Conservation (phyloP, 2,888 invertebrate species). For the Dyspetes luteomarginatus region DNA sequence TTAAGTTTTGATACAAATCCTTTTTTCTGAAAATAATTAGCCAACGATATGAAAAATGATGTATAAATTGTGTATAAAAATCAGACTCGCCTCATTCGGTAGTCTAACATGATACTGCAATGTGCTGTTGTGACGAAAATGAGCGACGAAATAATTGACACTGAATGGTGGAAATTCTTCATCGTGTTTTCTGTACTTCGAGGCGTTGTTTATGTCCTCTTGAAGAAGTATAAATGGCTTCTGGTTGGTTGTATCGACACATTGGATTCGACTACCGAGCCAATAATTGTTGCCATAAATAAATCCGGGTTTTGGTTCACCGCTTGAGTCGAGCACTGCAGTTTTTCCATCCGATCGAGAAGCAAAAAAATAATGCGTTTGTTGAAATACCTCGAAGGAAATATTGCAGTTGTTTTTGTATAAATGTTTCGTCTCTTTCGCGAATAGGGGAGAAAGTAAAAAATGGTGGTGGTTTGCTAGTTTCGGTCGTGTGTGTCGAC, state of each 20-base stretch:
- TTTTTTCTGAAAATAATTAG: too few species aligned
- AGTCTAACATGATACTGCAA: slow-evolving; percentile 81
- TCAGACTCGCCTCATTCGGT: slow-evolving; percentile 81
- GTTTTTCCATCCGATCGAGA: slow-evolving; percentile 13
- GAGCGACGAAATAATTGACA: slow-evolving; percentile 81
- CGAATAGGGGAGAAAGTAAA: slow-evolving; percentile 5
- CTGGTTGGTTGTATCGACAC: slow-evolving; percentile 81
- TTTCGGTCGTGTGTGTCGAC: slow-evolving; percentile 13
- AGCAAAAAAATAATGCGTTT: slow-evolving; percentile 15
- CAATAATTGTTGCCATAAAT: slow-evolving; percentile 86
- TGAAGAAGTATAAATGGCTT: slow-evolving; percentile 74
- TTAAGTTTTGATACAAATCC: too few species aligned
- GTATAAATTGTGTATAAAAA: not conserved
- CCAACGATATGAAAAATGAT: not conserved
- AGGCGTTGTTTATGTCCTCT: slow-evolving; percentile 72
- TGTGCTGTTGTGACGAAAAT: slow-evolving; percentile 83
- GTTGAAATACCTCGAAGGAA: slow-evolving; percentile 7
- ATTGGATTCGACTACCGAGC: slow-evolving; percentile 85
- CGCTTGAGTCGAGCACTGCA: slow-evolving; percentile 86
- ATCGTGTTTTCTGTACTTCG: slow-evolving; percentile 73
- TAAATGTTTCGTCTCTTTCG: not conserved
- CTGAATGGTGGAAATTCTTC: slow-evolving; percentile 82
- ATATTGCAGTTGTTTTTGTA: not conserved
- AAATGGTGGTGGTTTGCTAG: not conserved
- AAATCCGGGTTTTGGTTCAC: slow-evolving; percentile 85